phyloP scores from a whole-genome alignment of 2,113 vertebrate species.

The Sula dactylatra region DNA sequence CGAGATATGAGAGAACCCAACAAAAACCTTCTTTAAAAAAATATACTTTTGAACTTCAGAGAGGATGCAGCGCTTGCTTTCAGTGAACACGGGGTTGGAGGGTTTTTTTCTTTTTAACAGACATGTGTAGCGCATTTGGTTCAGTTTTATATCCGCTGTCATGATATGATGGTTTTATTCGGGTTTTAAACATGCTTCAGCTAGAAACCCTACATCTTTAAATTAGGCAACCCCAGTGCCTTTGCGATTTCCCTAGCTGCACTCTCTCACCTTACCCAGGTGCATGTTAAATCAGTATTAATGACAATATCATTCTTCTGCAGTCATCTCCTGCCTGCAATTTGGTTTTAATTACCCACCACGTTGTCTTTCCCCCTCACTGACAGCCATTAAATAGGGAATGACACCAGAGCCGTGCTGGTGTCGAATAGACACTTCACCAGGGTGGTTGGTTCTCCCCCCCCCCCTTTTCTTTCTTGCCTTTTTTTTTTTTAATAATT shows the following conservation, averaged over 20 bases:
- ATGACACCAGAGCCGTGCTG: slow-evolving; percentile 76
- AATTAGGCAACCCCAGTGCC: slow-evolving; percentile 73
- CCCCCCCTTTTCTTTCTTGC: background rate
- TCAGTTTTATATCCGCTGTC: slow-evolving; percentile 77
- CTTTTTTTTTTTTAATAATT: slow-evolving; percentile 3
- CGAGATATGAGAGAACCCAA: background rate
- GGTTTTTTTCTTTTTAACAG: background rate
- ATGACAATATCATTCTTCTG: slow-evolving; percentile 89
- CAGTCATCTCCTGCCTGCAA: slow-evolving; percentile 94
- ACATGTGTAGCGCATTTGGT: slow-evolving; percentile 77
- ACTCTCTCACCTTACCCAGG: slow-evolving; percentile 85
- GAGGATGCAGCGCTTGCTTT: background rate
- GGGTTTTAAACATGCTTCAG: slow-evolving; percentile 70
- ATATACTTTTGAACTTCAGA: slow-evolving; percentile 72
- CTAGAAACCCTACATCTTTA: slow-evolving; percentile 74
- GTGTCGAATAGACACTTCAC: slow-evolving; percentile 64
- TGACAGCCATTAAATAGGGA: slow-evolving; percentile 92
- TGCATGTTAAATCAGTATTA: slow-evolving; percentile 90
- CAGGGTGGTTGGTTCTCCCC: background rate
- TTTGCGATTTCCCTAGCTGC: slow-evolving; percentile 71
- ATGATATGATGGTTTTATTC: slow-evolving; percentile 78
- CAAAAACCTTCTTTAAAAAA: background rate
- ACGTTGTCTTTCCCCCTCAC: slow-evolving; percentile 89
- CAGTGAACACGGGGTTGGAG: slow-evolving; percentile 4
- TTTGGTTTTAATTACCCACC: slow-evolving; percentile 93